Base-by-base conservation (phyloP, 2,888 invertebrate genomes). In the Uropetala carovei region DNA sequence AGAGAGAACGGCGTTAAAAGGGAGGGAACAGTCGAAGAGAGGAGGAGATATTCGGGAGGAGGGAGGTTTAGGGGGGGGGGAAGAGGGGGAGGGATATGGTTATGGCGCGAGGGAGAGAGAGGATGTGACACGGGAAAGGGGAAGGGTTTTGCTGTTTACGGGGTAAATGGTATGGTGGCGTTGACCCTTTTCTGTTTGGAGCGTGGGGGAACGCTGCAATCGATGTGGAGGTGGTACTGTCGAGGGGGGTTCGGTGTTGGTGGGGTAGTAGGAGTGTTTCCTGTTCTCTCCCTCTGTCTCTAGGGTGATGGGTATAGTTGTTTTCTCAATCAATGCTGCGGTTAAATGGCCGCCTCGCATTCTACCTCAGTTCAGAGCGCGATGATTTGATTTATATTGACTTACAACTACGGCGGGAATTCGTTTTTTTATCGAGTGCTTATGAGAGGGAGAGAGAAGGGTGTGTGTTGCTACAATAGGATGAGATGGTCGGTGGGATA, bases 241-340 rank as follows among this genome's bases (percentile, higher is more conserved):
- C 5, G 43, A 43, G 43, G 3, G 5, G 43, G 43, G 13, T 0
- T 85, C 11, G 3, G 86, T 14, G 60, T 18, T 43, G 30, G 43
- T 56, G 7, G 83, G 83, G 10, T 0, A 16, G 83, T 10, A 18
- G 27, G 60, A 27, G 58, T 18, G 18, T 59, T 59, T 22, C 86
- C 86, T 10, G 14, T 27, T 60, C 22, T 27, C 58, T 16, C 30
- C 16, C 60, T 27, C 58, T 58, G 22, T 58, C 58, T 86, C 27
- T 59, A 86, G 27, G 16, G 30, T 18, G 64, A 43, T n/a, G 86
- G 86, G n/a, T 27, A 60, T 43, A 89, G 56, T 89, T 89, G 89
- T 68, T 68, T 68, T 89, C 89, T 89, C 89, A 43, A 89, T 89
- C 89, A 68, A 43, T 56, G n/a, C 43, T 18, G 64, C 43, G 89